A percentile compares a stretch with the other conserved stretches of the same genome.
These are phyloP conservation scores for Epizoanthus stellaris DNA, from an alignment of 92 coral and sea anemone species.

Conservation along the genomic window DNA sequence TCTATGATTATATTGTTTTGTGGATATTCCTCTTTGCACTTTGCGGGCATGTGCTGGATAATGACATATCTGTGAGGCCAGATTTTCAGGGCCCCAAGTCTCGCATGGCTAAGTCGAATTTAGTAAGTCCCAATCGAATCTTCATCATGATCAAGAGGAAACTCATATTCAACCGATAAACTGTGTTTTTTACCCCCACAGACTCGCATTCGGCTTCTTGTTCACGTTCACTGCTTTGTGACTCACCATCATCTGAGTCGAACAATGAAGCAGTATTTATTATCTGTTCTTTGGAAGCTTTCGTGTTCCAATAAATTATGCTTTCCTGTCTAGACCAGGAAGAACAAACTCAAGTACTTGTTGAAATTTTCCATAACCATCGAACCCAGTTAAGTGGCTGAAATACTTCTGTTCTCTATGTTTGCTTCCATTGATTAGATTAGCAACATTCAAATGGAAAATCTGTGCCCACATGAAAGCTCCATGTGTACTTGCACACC, in stretches of 20 bases:
- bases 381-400: constrained; percentile 5
- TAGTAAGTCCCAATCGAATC: constrained; percentile 27
- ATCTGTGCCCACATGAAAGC: no score
- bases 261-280: constrained; percentile 27
- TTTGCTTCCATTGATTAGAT: no score
- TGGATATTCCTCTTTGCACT: constrained; percentile 48
- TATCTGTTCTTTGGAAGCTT: constrained; percentile 8
- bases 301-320: constrained; percentile 53
- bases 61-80: constrained; percentile 56
- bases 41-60: constrained; percentile 33
- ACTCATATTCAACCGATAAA: constrained; percentile 32
- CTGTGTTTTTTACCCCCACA: neutral
- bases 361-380: neutral
- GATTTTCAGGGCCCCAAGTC: constrained; percentile 38
- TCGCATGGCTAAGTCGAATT: constrained; percentile 47
- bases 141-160: constrained; percentile 36
- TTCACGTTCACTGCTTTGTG: constrained; percentile 21
- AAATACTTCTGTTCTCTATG: no score
- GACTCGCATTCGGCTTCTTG: neutral
- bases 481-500: no score
- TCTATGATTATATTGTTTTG: constrained; percentile 42
- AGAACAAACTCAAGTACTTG: constrained; percentile 15
- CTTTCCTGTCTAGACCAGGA: constrained; percentile 37
- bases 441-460: no score
- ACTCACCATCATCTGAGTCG: constrained; percentile 43